Evolutionary conservation across 2,888 invertebrate genomes (phyloP), one percentile per base, ranked within the genome.

Genomic region (Ametastegia equiseti): DNA sequence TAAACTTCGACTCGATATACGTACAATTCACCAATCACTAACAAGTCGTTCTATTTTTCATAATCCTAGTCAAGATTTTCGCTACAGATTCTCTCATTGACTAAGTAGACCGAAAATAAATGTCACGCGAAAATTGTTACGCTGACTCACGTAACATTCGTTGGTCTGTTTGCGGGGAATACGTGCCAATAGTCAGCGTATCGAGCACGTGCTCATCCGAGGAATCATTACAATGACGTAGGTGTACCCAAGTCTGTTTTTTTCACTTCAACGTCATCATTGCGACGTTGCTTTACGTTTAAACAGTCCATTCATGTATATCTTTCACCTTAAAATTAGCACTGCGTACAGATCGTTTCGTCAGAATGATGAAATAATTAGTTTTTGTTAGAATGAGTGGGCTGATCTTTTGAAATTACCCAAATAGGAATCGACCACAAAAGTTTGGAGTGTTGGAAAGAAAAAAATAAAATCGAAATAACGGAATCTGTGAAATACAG

Each of bases 201-300:
- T 13, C 42, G 30, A 71, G 47, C 15, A n/a, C 27, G 13, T 71
- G 45, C 19, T 71, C 71, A 45, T 15, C 5, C 5, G 9, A n/a
- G 11, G 42, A 71, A 71, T 71, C 27, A 47, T 30, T 71, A 47
- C 13, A 45, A 27, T 71, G 71, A 71, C 45, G 47, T 45, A 71
- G n/a, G n/a, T n/a, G n/a, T 6, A n/a, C 7, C 27, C 2, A 71
- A 45, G 13, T 71, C n/a, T 47, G 7, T 71, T 45, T 71, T 0
- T 71, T 23, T 65, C 60, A 42, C 9, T 39, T 13, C 2, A 67
- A 1, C 50, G 50, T 75, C 50, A 75, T 15, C 15, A 6, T 19
- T 36, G 73, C 36, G 73, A 75, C 73, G 73, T 65, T 36, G 11
- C n/a, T n/a, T n/a, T n/a, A n/a, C n/a, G n/a, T n/a, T n/a, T n/a